phyloP scores from a whole-genome alignment of 2,888 invertebrate species.

The Sphinx pinastri region DNA sequence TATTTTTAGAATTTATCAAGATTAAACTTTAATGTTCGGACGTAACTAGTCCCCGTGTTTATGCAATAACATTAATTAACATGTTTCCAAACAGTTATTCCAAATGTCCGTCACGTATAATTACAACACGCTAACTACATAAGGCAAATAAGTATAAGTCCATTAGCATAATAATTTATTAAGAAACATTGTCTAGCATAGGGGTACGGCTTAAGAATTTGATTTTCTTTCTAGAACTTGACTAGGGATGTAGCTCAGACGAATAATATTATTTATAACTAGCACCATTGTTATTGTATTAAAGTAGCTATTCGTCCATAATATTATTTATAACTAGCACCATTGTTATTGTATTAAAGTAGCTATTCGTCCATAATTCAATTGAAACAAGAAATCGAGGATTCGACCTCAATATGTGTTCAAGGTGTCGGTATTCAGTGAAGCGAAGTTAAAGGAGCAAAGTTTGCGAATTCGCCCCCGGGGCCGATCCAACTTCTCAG shows the following conservation, averaged over 20 bases:
- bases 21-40: not conserved
- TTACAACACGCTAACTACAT: conserved; percentile 24
- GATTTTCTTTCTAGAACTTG: not conserved
- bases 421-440: conserved; percentile 78
- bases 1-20: not conserved
- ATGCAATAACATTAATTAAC: not conserved
- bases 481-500: conserved; percentile 79
- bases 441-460: conserved; percentile 79
- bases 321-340: too few relatives aligned
- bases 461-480: conserved; percentile 77
- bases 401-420: conserved; percentile 81
- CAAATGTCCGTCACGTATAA: conserved; percentile 29
- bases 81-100: conserved; percentile 22
- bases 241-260: not conserved
- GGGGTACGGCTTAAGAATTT: not conserved
- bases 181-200: conserved; percentile 21
- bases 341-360: conserved; percentile 72
- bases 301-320: conserved; percentile 65
- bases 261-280: too few relatives aligned
- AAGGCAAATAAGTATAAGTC: conserved; percentile 28
- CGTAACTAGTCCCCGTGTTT: not conserved
- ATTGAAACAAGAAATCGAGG: conserved; percentile 74
- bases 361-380: conserved; percentile 66
- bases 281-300: too few relatives aligned
- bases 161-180: conserved; percentile 31